Percentiles rank a stretch among this genome's conserved stretches.
These are phyloP conservation scores for Centropyge bicolor DNA, from an alignment of 2,797 vertebrate species.

Conservation along the genomic window DNA sequence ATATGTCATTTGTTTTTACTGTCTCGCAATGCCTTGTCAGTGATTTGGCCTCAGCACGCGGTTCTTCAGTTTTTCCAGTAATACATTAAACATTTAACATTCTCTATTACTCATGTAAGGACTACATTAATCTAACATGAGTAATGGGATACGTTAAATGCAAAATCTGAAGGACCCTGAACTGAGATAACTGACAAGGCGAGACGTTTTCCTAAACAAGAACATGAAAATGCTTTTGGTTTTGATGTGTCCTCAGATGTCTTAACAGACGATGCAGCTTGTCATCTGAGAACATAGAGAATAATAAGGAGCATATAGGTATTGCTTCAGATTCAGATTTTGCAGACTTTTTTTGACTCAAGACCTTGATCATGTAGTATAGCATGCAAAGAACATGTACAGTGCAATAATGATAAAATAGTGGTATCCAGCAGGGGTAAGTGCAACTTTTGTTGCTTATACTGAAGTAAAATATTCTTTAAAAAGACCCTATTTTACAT, in stretches of 20 bases:
- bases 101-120: background rate
- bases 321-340: background rate
- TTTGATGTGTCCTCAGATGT: background rate
- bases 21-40: slow-evolving; percentile 11
- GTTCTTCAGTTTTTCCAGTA: slow-evolving; percentile 16
- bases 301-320: background rate
- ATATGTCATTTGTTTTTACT: slow-evolving; percentile 44
- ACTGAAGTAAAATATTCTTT: background rate
- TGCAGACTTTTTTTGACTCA: background rate
- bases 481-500: background rate
- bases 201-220: background rate
- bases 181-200: background rate
- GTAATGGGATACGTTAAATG: background rate
- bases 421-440: too few relatives aligned
- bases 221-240: background rate
- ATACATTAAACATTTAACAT: slow-evolving; percentile 21
- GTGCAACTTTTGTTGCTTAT: background rate
- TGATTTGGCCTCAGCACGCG: background rate
- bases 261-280: background rate
- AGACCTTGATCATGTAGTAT: too few relatives aligned
- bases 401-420: background rate
- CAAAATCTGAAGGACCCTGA: background rate
- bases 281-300: background rate
- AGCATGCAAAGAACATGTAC: background rate
- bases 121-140: slow-evolving; percentile 1